Evolutionary conservation across 2,113 vertebrate species (phyloP).

Genomic region (Entosphenus tridentatus): DNA sequence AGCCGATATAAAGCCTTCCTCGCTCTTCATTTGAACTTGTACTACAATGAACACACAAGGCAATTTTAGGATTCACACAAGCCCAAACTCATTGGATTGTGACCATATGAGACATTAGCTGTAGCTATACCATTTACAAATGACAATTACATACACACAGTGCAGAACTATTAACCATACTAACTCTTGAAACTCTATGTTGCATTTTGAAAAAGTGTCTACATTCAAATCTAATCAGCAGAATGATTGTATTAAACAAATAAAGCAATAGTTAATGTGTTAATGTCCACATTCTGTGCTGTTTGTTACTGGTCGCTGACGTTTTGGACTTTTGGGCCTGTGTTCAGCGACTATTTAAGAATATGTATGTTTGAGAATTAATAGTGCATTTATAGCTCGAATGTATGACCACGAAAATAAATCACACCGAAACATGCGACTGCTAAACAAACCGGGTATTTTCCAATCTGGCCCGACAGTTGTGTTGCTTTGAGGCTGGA

Average conservation of each 20-base stretch:
- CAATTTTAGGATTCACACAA: too few relatives aligned
- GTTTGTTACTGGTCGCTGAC: too few relatives aligned
- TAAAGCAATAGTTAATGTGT: background rate
- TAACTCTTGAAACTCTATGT: too few relatives aligned
- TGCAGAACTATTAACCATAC: constrained; percentile 3
- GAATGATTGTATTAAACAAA: constrained; percentile 7
- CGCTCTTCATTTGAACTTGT: constrained; percentile 66
- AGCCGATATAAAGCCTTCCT: constrained; percentile 62
- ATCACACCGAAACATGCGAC: constrained; percentile 2
- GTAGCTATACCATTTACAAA: too few relatives aligned
- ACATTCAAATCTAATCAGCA: too few relatives aligned
- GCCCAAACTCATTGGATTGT: too few relatives aligned
- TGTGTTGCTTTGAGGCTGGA: constrained; percentile 24
- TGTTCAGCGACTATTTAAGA: too few relatives aligned
- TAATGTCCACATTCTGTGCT: background rate
- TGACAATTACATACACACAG: background rate
- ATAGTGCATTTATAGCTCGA: background rate
- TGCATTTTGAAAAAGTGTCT: too few relatives aligned
- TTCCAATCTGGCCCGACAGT: constrained; percentile 27
- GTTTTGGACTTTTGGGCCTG: too few relatives aligned
- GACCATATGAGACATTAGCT: too few relatives aligned
- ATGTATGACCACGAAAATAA: constrained; percentile 12
- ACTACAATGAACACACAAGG: constrained; percentile 28
- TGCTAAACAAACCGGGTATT: constrained; percentile 31
- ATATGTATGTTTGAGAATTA: constrained; percentile 3